Base-by-base conservation (phyloP, 2,113 vertebrate genomes). In the Typhlomys cinereus region DNA sequence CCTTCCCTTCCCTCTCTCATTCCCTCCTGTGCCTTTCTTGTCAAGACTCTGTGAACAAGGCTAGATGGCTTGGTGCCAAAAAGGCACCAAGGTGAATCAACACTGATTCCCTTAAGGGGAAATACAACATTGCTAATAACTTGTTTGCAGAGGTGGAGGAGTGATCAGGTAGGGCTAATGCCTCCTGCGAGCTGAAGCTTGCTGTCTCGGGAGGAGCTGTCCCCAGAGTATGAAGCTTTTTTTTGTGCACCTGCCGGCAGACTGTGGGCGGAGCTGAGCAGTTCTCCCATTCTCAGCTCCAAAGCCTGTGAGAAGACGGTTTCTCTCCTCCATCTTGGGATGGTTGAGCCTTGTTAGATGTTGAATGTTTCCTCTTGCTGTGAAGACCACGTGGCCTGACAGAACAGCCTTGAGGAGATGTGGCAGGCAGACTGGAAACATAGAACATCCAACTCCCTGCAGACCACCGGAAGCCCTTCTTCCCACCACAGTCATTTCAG, bases 51-150 rank as follows among this genome's bases (percentile, higher is more conserved):
- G 17, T 17, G 50, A 81, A 21, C 62, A 71, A 52, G 64, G 66
- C 74, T 75, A 46, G 44, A 67, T 88, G 94, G 89, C 94, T 71
- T 34, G 41, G 8, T 67, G 84, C 84, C 89, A 76, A 50, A 75
- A 84, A 94, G 89, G 57, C 1, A 4, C 69, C 84, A 85, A 96
- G 81, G 90, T 85, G 71, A 91, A 64, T 93, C 57, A 92, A 88
- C 81, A 73, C 79, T 5, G 92, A 79, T 87, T 92, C 64, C 92
- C 87, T 94, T 89, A 17, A 79, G 84, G 95, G 94, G 34, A 94
- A 89, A 92, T 95, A 91, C 96, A 91, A 95, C 86, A 82, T 59
- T 94, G 75, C 91, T 96, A 95, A 89, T 91, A 96, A 93, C 92
- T 94, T 96, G 94, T 96, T 95, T 94, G 91, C 92, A 92, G 54